Percentiles rank a stretch among this genome's conserved stretches.
Conservation (phyloP, 2,888 invertebrate genomes). For the Sarcophaga carnaria region DNA sequence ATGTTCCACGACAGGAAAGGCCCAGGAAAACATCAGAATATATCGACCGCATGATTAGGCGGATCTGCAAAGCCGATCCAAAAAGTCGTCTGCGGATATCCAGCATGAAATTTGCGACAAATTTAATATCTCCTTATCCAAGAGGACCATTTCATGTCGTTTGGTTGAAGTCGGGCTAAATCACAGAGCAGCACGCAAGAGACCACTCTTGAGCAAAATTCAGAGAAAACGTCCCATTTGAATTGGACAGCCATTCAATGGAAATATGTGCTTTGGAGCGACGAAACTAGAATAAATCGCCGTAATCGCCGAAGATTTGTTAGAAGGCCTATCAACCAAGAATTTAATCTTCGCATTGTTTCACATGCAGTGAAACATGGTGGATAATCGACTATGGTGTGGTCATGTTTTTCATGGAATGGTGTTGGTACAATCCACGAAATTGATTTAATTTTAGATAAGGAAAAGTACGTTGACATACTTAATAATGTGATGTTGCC, state of each 20-base stretch:
- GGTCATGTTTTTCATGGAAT: too few species aligned
- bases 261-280: slow-evolving; percentile 4
- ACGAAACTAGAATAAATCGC: background rate
- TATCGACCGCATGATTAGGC: too few species aligned
- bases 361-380: background rate
- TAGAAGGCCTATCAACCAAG: background rate
- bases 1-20: too few species aligned
- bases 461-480: too few species aligned
- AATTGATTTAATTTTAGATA: too few species aligned
- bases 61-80: too few species aligned
- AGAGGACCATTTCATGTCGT: background rate
- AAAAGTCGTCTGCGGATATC: too few species aligned
- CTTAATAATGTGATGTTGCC: too few species aligned
- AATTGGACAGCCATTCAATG: slow-evolving; percentile 8
- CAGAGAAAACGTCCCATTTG: slow-evolving; percentile 30
- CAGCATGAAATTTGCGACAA: too few species aligned
- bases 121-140: too few species aligned
- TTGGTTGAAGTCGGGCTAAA: slow-evolving; percentile 22
- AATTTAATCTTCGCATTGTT: background rate
- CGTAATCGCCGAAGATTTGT: background rate
- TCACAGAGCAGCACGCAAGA: slow-evolving; percentile 29
- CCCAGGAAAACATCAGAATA: too few species aligned
- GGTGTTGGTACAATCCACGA: too few species aligned
- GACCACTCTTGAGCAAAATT: slow-evolving; percentile 19
- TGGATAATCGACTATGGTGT: background rate